These are phyloP conservation scores for Anser cygnoides DNA, from an alignment of 2,113 vertebrate genomes.

Conservation along the genomic window DNA sequence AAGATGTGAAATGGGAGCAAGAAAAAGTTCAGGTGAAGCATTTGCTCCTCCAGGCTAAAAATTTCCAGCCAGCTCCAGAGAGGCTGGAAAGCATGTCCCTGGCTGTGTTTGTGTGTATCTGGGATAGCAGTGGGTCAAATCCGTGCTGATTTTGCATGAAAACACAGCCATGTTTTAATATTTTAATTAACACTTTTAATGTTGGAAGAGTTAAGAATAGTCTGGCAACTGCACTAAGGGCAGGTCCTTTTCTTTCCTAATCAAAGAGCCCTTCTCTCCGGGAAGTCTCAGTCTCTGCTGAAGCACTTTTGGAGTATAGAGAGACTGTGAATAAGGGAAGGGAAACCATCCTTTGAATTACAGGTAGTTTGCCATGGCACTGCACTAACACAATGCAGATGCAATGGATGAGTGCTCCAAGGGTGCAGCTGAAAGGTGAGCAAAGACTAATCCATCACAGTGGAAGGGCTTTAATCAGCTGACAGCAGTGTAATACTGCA, in stretches of 20 bases:
- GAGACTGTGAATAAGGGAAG: background rate
- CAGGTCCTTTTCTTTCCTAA: background rate
- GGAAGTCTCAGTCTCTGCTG: background rate
- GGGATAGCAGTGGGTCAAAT: background rate
- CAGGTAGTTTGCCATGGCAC: background rate
- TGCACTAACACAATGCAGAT: background rate
- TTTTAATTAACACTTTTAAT: background rate
- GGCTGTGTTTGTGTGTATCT: background rate
- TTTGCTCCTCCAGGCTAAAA: background rate
- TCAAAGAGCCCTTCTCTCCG: constrained; percentile 3
- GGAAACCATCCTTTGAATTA: constrained; percentile 9
- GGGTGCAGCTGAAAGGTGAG: background rate
- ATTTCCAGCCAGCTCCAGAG: background rate
- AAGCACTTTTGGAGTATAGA: background rate
- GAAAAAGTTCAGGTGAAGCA: background rate
- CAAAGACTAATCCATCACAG: background rate
- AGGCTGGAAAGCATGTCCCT: background rate
- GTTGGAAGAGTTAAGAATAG: background rate
- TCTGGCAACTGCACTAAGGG: background rate
- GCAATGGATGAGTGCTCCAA: background rate
- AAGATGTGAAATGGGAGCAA: background rate
- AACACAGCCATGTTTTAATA: background rate
- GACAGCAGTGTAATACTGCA: background rate
- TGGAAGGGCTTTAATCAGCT: constrained; percentile 3
- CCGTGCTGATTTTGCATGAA: background rate